Conservation (phyloP, 2,797 vertebrate genomes). For the Xyrichtys novacula region DNA sequence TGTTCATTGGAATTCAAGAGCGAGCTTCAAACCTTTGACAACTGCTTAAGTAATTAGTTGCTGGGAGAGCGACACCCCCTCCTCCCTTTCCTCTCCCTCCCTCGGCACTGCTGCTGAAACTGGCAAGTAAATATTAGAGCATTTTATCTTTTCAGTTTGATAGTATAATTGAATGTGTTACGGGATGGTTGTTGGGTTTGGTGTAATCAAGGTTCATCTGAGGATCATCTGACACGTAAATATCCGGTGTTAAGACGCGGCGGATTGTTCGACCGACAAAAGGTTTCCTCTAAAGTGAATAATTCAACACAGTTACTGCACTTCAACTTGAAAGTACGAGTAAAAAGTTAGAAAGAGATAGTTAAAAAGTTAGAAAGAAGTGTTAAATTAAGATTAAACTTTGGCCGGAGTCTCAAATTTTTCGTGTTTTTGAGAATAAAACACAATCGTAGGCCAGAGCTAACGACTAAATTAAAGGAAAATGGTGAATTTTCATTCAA, state of each 20-base stretch:
- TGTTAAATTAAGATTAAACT: too few species aligned
- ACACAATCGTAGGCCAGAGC: too few species aligned
- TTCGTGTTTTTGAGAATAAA: too few species aligned
- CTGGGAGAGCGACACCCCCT: conserved; percentile 74
- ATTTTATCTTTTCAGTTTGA: conserved; percentile 78
- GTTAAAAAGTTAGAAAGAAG: too few species aligned
- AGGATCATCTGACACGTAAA: conserved; percentile 48
- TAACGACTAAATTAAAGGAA: too few species aligned
- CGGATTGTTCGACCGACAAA: background rate
- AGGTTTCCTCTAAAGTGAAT: too few species aligned
- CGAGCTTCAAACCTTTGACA: conserved; percentile 85
- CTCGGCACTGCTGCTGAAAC: conserved; percentile 57
- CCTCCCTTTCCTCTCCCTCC: conserved; percentile 22
- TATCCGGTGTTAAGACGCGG: conserved; percentile 9
- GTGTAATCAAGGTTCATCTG: conserved; percentile 55
- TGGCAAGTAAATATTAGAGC: conserved; percentile 76
- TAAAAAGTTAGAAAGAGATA: too few species aligned
- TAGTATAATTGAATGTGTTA: conserved; percentile 70
- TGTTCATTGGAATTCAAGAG: conserved; percentile 88
- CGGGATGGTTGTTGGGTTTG: conserved; percentile 45
- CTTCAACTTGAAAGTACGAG: too few species aligned
- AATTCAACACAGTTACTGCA: too few species aligned
- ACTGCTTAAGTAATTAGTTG: conserved; percentile 87
- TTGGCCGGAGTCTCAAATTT: too few species aligned
- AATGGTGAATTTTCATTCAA: too few species aligned